These are phyloP conservation scores for Pteruthius melanotis DNA, from an alignment of 2,113 vertebrate genomes.

Conservation along the genomic window DNA sequence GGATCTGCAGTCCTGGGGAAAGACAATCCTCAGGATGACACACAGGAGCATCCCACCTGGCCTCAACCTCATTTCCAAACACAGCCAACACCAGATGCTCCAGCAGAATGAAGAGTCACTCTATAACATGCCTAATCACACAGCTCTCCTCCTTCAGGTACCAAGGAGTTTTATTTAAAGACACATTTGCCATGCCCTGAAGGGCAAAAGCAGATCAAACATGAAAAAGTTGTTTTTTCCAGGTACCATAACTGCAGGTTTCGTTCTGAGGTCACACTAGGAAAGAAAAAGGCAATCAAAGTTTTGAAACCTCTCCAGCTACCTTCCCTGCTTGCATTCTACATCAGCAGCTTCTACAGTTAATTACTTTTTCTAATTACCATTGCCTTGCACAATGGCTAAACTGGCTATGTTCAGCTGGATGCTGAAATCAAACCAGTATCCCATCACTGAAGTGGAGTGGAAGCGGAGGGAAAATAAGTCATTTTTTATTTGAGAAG, in stretches of 20 bases:
- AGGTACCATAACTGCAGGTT: not conserved
- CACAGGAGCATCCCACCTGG: not conserved
- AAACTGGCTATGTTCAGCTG: not conserved
- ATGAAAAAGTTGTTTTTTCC: not conserved
- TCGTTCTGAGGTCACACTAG: not conserved
- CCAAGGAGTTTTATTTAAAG: not conserved
- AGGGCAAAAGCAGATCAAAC: conserved; percentile 13
- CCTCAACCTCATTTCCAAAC: not conserved
- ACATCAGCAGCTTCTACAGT: conserved; percentile 8
- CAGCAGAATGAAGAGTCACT: not conserved
- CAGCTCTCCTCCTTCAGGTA: not conserved
- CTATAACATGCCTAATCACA: not conserved
- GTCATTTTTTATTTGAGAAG: not conserved
- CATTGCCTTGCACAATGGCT: not conserved
- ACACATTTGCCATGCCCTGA: not conserved
- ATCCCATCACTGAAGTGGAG: not conserved
- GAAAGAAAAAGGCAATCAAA: conserved; percentile 20
- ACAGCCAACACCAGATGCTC: not conserved
- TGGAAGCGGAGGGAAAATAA: not conserved
- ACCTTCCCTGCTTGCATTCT: not conserved
- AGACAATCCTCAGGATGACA: not conserved
- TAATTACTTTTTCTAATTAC: conserved; percentile 34
- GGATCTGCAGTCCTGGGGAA: not conserved
- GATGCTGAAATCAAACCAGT: not conserved
- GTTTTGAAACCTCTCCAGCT: conserved; percentile 32